Evolutionary conservation across 2,888 invertebrate genomes (phyloP).

Genomic region (Meiosimyza decipiens): DNA sequence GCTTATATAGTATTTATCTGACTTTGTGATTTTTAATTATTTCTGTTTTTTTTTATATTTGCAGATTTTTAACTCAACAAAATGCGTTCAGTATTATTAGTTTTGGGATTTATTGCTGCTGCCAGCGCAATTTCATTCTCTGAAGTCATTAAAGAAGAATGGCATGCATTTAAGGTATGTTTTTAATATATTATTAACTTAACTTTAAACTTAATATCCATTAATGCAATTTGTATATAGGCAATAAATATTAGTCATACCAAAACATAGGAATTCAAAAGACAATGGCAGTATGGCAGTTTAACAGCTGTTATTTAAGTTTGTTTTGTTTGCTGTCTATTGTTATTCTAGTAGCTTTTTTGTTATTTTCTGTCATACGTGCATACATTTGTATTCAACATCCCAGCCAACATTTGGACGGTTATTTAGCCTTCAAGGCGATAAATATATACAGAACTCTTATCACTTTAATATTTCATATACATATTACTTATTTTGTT

Average conservation of each 20-base stretch:
- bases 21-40: neutral
- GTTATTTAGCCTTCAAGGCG: too few relatives aligned
- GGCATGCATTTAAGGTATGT: constrained; percentile 80
- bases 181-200: neutral
- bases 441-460: too few relatives aligned
- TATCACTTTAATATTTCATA: too few relatives aligned
- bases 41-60: constrained; percentile 19
- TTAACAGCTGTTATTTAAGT: too few relatives aligned
- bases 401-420: too few relatives aligned
- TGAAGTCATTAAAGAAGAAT: constrained; percentile 81
- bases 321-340: too few relatives aligned
- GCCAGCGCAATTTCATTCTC: constrained; percentile 76
- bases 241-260: constrained; percentile 14
- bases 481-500: too few relatives aligned
- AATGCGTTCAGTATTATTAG: constrained; percentile 54
- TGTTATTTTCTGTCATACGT: too few relatives aligned
- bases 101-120: constrained; percentile 67
- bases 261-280: neutral
- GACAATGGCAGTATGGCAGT: too few relatives aligned
- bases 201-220: neutral
- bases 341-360: too few relatives aligned
- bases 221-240: neutral
- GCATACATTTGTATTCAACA: too few relatives aligned
- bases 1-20: constrained; percentile 15
- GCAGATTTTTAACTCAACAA: constrained; percentile 30